Evolutionary conservation across 2,113 vertebrate genomes (phyloP).

Genomic region (Eubucco bourcierii): DNA sequence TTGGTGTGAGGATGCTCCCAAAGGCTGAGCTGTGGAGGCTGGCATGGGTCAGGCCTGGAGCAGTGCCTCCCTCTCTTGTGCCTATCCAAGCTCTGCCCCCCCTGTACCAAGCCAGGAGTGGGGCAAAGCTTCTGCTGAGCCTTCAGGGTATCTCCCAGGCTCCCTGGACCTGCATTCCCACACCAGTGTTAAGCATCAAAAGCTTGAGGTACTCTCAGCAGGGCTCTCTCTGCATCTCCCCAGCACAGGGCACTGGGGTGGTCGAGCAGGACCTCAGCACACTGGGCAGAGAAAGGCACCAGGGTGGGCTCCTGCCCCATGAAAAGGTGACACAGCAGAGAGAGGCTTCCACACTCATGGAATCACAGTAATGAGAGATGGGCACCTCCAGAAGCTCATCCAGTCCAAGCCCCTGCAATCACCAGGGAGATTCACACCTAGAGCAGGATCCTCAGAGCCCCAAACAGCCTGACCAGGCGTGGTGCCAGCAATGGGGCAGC

Average conservation of each 20-base stretch:
- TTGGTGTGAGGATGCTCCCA: not conserved
- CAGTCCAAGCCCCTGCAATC: too few relatives aligned
- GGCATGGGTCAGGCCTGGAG: rapidly evolving
- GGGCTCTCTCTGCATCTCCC: not conserved
- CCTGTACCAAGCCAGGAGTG: not conserved
- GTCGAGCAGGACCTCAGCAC: rapidly evolving
- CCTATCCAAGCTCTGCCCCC: not conserved
- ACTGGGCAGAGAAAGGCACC: not conserved
- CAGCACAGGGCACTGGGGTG: rapidly evolving
- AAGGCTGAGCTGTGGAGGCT: rapidly evolving
- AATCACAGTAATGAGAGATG: too few relatives aligned
- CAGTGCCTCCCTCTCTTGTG: not conserved
- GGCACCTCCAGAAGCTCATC: too few relatives aligned
- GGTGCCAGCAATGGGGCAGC: too few relatives aligned
- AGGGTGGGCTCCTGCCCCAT: too few relatives aligned
- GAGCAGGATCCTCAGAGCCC: too few relatives aligned
- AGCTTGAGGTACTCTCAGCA: rapidly evolving
- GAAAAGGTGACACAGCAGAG: rapidly evolving
- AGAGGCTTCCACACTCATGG: not conserved
- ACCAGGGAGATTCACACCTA: too few relatives aligned
- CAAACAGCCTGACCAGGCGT: too few relatives aligned
- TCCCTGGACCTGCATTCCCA: not conserved
- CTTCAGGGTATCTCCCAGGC: not conserved
- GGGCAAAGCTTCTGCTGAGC: not conserved
- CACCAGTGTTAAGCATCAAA: not conserved